Evolutionary conservation across 2,888 invertebrate species (phyloP).

Genomic region (Drosophila nigricruria): DNA sequence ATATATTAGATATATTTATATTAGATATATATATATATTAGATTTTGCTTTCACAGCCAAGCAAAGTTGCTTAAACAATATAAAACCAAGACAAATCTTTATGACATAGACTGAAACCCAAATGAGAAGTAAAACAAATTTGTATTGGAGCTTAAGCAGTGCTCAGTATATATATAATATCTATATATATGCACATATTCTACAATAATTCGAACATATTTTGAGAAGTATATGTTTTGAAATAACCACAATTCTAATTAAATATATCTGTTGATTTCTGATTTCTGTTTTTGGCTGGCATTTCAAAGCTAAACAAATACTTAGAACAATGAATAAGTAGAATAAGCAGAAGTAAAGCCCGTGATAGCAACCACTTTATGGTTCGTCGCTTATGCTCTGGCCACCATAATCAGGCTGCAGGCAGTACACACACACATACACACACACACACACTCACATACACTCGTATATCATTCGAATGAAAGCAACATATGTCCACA

Average conservation of each 20-base stretch:
- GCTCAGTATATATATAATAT: background rate
- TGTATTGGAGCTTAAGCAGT: background rate
- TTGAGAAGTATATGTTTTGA: background rate
- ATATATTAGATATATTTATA: no score
- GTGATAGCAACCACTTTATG: constrained; percentile 52
- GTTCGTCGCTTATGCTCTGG: constrained; percentile 31
- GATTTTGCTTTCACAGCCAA: background rate
- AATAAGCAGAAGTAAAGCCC: constrained; percentile 12
- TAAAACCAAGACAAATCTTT: background rate
- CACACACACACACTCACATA: background rate
- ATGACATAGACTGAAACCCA: no score
- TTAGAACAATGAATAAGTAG: constrained; percentile 21
- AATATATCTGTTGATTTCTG: constrained; percentile 4
- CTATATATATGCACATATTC: background rate
- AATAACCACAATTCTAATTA: background rate
- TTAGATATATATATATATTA: no score
- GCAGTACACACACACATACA: constrained; percentile 6
- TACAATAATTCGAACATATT: background rate
- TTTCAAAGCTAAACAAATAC: constrained; percentile 17
- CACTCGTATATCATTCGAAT: constrained; percentile 53
- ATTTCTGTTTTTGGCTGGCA: background rate
- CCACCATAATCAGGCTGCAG: constrained; percentile 51
- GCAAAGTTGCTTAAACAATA: background rate
- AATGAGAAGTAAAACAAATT: background rate
- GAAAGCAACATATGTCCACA: constrained; percentile 81